Evolutionary conservation across 2,113 vertebrate species (phyloP), one percentile per base, ranked within the genome.

Genomic region (Ammodytes dubius): DNA sequence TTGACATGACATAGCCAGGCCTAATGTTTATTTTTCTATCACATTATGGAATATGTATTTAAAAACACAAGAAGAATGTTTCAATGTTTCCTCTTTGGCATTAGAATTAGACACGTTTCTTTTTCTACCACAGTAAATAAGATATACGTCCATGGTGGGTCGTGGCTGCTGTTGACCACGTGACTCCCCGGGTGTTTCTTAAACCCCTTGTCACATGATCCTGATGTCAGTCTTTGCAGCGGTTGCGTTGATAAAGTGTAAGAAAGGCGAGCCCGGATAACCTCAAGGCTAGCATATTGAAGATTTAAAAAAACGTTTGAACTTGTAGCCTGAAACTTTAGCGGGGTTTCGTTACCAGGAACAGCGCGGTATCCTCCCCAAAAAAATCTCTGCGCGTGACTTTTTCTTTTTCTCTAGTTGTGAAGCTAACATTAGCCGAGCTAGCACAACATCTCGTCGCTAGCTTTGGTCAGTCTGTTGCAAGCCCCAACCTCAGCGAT

Each of bases 111-210:
- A 27, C 27, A 27, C 27, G 27, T 27, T 27, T 27, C 27, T 27
- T 27, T 27, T 27, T 27, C 27, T 27, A 27, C 27, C 27, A 1
- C 27, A 27, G 27, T 27, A 27, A 27, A 27, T 27, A 27, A 27
- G 27, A 27, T 27, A 27, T 27, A 2, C 2, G 27, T 27, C 27
- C 45, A 8, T 4, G 13, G 35, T 15, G 60, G 46, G 17, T 56
- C n/a, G 5, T 0, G 11, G 39, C 47, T 10, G 67, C 47, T 45
- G 72, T 7, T 4, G 0, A 65, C 6, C 92, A 94, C 84, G 90
- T 94, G 90, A 94, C 76, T 13, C 59, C 70, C 75, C 86, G 86
- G 80, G 77, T 52, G 79, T 78, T 89, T 85, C 83, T 83, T 87
- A 86, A 89, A 47, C 2, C 63, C 27, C 10, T 0, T 5, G 83